Evolutionary conservation across 2,797 vertebrate genomes (phyloP), one percentile per base, ranked within the genome.

Genomic region (Chelonia mydas): DNA sequence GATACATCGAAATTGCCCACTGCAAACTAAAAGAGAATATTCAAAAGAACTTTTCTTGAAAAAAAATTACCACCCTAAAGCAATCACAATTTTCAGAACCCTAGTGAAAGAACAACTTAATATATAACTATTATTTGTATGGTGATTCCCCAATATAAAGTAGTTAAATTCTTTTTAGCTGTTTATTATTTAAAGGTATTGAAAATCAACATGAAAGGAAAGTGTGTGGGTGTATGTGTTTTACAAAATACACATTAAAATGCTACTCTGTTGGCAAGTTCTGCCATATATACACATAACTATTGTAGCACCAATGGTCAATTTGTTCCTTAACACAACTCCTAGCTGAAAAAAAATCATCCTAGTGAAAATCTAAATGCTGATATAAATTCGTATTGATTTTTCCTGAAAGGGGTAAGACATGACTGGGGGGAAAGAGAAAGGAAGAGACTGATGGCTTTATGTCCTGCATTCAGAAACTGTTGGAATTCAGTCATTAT

Each of bases 371-470:
- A 61, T 90, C 68, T 85, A 79, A 74, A 86, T 81, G 83, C 59
- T 81, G 86, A 86, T 91, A 85, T 74, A 95, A 90, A 93, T 89
- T 84, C 72, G 41, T 72, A 95, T 95, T 86, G 91, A 95, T 91
- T 49, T 91, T 89, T 49, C 68, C 53, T 79, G 86, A 86, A 88
- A 91, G 41, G 76, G 51, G 49, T 84, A 91, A 93, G 87, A 89
- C 68, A 86, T 89, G 57, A 89, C 82, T 82, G 86, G 83, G 37
- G 86, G 72, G 87, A 55, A 82, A 89, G 77, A 83, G 87, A 89
- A 68, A 83, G 79, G 87, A 89, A 88, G 57, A 89, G 83, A 88
- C 78, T 86, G 88, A 93, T 95, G 83, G 76, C 45, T 91, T 91
- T 86, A 91, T 92, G 90, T 92, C 61, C 68, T 88, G 76, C 78